phyloP scores from a whole-genome alignment of 2,797 vertebrate genomes.

The Myotis vivesi region DNA sequence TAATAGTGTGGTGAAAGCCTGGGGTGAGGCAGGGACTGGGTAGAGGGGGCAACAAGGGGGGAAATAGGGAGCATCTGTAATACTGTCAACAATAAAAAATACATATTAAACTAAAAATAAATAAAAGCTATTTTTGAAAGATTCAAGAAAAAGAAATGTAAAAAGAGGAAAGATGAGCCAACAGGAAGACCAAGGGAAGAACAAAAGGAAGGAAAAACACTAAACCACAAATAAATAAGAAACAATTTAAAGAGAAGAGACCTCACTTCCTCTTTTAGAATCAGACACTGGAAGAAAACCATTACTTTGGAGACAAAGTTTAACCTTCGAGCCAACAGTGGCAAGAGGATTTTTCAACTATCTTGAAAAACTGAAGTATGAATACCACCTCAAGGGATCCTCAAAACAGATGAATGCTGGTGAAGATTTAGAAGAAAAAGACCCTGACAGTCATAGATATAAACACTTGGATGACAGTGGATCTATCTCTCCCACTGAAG shows the following conservation, averaged over 20 bases:
- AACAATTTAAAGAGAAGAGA: constrained; percentile 66
- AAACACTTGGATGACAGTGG: constrained; percentile 85
- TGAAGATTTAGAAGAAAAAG: constrained; percentile 81
- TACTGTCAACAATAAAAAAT: too few species aligned
- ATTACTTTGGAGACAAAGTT: constrained; percentile 78
- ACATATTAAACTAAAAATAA: too few species aligned
- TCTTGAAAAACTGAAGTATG: constrained; percentile 82
- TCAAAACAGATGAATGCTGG: constrained; percentile 77
- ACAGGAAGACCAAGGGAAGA: background rate
- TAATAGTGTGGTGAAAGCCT: too few species aligned
- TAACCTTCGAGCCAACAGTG: constrained; percentile 84
- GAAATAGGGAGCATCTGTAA: too few species aligned
- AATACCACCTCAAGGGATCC: constrained; percentile 82
- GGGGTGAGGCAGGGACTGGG: too few species aligned
- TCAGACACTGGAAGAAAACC: constrained; percentile 74
- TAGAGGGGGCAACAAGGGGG: too few species aligned
- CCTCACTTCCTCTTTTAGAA: constrained; percentile 85
- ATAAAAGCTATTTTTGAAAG: constrained; percentile 82
- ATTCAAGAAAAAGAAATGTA: constrained; percentile 17
- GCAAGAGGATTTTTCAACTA: constrained; percentile 90
- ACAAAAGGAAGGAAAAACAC: background rate
- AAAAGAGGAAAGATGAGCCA: constrained; percentile 45
- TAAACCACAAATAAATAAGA: constrained; percentile 50
- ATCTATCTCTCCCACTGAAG: constrained; percentile 83
- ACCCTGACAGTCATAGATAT: constrained; percentile 74